A percentile compares a stretch with the other conserved stretches of the same genome.
These are phyloP conservation scores for Apteryx owenii DNA, from an alignment of 2,113 vertebrate species.

Conservation along the genomic window DNA sequence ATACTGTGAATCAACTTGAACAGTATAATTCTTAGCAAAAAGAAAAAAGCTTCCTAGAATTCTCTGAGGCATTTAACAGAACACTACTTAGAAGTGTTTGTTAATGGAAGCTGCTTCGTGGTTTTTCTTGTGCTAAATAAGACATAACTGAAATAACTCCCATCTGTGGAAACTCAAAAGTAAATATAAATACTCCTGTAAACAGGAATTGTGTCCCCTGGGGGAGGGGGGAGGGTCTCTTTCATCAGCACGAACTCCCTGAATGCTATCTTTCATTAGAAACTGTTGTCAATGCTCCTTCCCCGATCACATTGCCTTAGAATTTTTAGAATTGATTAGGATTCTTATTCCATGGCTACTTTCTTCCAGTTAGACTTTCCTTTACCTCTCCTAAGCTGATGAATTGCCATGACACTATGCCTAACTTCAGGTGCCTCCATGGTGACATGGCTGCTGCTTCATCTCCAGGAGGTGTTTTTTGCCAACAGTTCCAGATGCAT, in stretches of 20 bases:
- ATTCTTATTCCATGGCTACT: background rate
- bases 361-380: background rate
- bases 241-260: background rate
- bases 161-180: background rate
- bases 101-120: background rate
- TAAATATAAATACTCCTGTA: background rate
- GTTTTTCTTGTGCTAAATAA: background rate
- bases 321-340: background rate
- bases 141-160: background rate
- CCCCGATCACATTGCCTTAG: background rate
- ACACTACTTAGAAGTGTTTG: background rate
- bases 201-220: background rate
- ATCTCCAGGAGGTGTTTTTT: background rate
- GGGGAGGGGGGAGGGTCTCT: background rate
- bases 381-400: background rate
- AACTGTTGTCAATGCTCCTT: background rate
- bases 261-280: background rate
- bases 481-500: background rate
- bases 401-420: background rate
- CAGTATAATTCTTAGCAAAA: slow-evolving; percentile 71
- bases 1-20: background rate
- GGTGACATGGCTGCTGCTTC: background rate
- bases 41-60: slow-evolving; percentile 65
- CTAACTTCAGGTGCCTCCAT: background rate
- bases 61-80: background rate